These are phyloP conservation scores for Subacronicta megacephala DNA, from an alignment of 2,888 invertebrate species.

Conservation along the genomic window DNA sequence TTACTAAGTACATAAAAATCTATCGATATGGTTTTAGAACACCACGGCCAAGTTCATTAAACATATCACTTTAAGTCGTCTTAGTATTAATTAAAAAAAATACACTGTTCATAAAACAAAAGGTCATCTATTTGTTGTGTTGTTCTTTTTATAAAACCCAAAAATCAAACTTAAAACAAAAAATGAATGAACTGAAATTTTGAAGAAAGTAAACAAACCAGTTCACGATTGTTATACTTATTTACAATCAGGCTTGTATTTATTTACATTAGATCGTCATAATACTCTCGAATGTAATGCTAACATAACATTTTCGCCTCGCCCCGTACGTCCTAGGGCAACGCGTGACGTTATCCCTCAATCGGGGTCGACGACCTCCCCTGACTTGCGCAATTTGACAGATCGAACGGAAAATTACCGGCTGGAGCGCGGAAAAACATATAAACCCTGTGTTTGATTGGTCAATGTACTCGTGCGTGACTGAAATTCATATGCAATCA, in stretches of 20 bases:
- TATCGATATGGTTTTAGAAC: background rate
- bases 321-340: slow-evolving; percentile 55
- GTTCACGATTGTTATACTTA: slow-evolving; percentile 4
- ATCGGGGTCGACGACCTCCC: slow-evolving; percentile 51
- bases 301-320: slow-evolving; percentile 14
- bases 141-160: no score
- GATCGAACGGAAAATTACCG: slow-evolving; percentile 57
- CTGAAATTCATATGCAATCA: slow-evolving; percentile 32
- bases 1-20: no score
- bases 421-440: slow-evolving; percentile 29
- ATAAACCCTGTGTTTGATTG: slow-evolving; percentile 25
- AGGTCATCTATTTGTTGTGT: background rate
- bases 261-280: slow-evolving; percentile 31
- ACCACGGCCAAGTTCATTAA: background rate
- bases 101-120: background rate
- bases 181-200: background rate
- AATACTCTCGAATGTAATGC: slow-evolving; percentile 28
- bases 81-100: background rate
- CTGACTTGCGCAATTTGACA: slow-evolving; percentile 63
- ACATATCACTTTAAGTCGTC: background rate
- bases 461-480: slow-evolving; percentile 20
- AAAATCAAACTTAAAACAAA: no score
- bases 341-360: slow-evolving; percentile 55
- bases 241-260: slow-evolving; percentile 23
- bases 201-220: background rate